Base-by-base conservation (phyloP, 2,888 invertebrate species). In the Liposcelis brunnea region DNA sequence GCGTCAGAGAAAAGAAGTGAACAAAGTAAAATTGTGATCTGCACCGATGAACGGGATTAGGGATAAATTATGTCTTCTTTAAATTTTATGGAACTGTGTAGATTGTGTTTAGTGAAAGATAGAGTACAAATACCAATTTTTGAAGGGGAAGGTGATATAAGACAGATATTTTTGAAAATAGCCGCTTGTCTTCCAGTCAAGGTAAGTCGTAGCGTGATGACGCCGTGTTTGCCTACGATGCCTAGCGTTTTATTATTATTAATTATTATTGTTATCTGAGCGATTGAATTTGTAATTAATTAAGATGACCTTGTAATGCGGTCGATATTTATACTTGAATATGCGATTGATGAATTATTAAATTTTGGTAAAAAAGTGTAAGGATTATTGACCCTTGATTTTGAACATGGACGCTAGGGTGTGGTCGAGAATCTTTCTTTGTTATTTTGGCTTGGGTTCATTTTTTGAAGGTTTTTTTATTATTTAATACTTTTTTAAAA, bases 181-280 rank as follows among this genome's bases (percentile, higher is more conserved):
- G 71, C 75, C 49, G 66, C 77, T 53, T 79, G 78, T 61, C 70
- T 80, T 60, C 79, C 79, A 61, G 74, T 80, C 59, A 78, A 78
- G 77, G 80, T 80, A 73, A 62, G 62, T 54, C 50, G 35, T 15
- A 10, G 15, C 40, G 15, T 40, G 6, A 40, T 56, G 56, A 55
- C 59, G 58, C 56, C 59, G 55, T 53, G n/a, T n/a, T n/a, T n/a
- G n/a, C n/a, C n/a, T n/a, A n/a, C n/a, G n/a, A n/a, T n/a, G n/a
- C n/a, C 44, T 48, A 44, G 46, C 46, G 38, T 49, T 48, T 6
- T 26, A 26, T 26, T 4, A 6, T 26, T 26, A 26, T 6, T 26
- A 6, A 26, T 4, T 4, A 8, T 26, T 26, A 26, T 26, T 26
- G 26, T 26, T 8, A 6, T 26, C 4, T 26, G 5, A 26, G 26